These are phyloP conservation scores for Ammodytes marinus DNA, from an alignment of 2,113 vertebrate genomes.

Conservation along the genomic window DNA sequence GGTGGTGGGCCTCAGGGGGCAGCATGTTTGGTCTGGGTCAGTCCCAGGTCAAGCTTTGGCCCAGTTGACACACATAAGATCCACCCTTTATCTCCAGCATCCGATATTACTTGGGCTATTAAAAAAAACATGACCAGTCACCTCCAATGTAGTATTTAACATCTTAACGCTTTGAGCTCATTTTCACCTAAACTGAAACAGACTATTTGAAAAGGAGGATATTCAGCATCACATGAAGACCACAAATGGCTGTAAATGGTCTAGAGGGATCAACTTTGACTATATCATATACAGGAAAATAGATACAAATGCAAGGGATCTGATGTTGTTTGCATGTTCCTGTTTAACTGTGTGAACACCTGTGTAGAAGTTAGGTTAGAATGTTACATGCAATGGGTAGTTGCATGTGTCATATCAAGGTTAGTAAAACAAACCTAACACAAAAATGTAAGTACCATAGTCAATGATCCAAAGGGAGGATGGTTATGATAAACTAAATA, in stretches of 20 bases:
- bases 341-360: background rate
- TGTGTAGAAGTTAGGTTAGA: background rate
- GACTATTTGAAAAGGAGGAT: background rate
- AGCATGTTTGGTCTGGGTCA: conserved; percentile 91
- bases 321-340: background rate
- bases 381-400: conserved; percentile 1
- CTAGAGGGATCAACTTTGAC: background rate
- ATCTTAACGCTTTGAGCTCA: conserved; percentile 4
- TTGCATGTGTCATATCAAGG: background rate
- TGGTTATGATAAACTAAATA: conserved; percentile 74
- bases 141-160: background rate
- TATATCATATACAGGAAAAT: background rate
- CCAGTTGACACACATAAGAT: conserved; percentile 46
- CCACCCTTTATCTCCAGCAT: conserved; percentile 23
- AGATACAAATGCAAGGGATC: background rate
- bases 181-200: background rate
- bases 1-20: conserved; percentile 78
- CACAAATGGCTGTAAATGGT: background rate
- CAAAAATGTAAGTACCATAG: conserved; percentile 78
- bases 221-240: background rate
- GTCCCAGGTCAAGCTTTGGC: conserved; percentile 87
- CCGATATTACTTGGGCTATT: conserved; percentile 13
- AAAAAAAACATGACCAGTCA: conserved; percentile 1
- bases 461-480: conserved; percentile 59
- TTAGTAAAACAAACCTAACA: conserved; percentile 56